Percentiles rank a stretch among this genome's conserved stretches.
Conservation (phyloP, 2,113 vertebrate species). For the Bubalus kerabau region DNA sequence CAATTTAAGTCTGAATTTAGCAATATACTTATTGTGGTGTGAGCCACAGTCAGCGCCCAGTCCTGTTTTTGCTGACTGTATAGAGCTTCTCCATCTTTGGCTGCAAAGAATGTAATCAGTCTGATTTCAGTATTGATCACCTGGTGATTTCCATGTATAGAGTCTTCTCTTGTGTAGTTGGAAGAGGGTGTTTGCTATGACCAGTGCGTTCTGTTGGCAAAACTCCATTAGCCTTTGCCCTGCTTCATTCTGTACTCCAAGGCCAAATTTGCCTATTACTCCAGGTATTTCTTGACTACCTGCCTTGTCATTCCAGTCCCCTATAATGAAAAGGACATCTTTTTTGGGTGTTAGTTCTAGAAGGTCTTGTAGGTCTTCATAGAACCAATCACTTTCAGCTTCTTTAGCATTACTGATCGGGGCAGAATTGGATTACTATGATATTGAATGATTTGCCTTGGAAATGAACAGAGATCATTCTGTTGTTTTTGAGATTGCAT, state of each 20-base stretch:
- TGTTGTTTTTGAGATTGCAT: background rate
- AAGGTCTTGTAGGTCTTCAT: background rate
- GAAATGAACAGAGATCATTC: background rate
- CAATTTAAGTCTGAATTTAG: background rate
- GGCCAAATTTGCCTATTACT: background rate
- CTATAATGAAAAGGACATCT: background rate
- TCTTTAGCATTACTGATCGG: background rate
- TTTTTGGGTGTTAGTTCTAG: background rate
- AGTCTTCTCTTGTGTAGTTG: background rate
- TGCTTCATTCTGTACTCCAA: background rate
- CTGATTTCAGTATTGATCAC: background rate
- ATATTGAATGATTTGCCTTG: background rate
- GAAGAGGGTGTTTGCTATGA: background rate
- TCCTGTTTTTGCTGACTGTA: background rate
- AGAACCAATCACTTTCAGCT: background rate
- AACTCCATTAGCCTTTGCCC: background rate
- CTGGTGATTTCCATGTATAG: background rate
- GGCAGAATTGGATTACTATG: background rate
- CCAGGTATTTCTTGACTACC: background rate
- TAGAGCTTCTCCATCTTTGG: background rate
- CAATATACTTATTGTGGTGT: background rate
- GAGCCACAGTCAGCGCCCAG: background rate
- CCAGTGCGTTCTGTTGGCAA: background rate
- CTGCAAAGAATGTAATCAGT: background rate
- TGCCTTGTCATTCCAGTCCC: background rate